Evolutionary conservation across 2,797 vertebrate genomes (phyloP).

Genomic region (Peromyscus attwateri): DNA sequence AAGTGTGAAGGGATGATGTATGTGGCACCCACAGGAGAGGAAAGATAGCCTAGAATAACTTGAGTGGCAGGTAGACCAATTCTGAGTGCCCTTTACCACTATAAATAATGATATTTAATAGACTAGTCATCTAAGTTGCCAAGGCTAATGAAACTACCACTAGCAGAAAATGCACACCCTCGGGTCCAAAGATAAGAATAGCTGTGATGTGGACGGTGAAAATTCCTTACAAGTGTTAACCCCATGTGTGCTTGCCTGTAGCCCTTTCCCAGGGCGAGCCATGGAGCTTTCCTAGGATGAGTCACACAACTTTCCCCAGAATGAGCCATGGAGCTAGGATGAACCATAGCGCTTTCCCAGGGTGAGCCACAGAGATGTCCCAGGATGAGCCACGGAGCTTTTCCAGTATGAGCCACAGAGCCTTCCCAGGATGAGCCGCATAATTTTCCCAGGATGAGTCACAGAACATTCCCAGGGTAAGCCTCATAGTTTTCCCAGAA

Average conservation of each 20-base stretch:
- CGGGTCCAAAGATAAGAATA: background rate
- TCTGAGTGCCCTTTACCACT: slow-evolving; percentile 1
- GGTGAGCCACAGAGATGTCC: background rate
- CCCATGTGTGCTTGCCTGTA: background rate
- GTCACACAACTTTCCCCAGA: no score
- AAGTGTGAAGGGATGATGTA: slow-evolving; percentile 11
- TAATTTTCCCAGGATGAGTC: background rate
- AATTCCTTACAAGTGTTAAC: slow-evolving; percentile 19
- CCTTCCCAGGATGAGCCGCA: no score
- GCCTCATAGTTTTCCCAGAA: no score
- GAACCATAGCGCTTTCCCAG: background rate
- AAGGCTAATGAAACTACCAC: slow-evolving; percentile 27
- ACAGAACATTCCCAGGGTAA: no score
- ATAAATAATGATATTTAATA: background rate
- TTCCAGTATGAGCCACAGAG: background rate
- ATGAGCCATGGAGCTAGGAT: background rate
- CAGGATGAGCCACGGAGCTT: background rate
- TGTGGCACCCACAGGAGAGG: background rate
- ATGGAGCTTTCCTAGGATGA: background rate
- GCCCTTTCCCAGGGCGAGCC: background rate
- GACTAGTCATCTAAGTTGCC: background rate
- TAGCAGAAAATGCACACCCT: background rate
- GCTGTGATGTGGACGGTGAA: background rate
- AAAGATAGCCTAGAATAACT: background rate
- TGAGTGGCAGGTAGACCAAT: background rate